Base-by-base conservation (phyloP, 2,113 vertebrate genomes). In the Dipodomys stephensi region DNA sequence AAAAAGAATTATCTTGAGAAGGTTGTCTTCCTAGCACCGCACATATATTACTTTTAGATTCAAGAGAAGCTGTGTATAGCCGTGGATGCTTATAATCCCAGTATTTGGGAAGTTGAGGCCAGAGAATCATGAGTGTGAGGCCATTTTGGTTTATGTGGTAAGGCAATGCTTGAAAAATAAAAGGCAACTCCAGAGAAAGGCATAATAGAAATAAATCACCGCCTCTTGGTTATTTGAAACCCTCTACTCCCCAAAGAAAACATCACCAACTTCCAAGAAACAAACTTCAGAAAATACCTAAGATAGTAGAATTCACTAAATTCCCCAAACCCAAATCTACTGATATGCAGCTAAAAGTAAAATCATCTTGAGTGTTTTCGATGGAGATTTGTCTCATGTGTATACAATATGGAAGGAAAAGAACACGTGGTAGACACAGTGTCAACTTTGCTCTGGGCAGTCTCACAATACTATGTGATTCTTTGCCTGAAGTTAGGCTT, bases 41-140 rank as follows among this genome's bases (percentile, higher is more conserved):
- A 18, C 46, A 93, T 85, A 87, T 35, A 71, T 82, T 92, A 81
- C 91, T 83, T 95, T 94, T 60, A 95, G 77, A 81, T 46, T 9
- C 25, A 67, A 67, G 65, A 64, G 62, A 64, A 64, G 20, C 62
- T 25, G 62, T 20, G 62, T 9, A 19, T 62, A 22, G 62, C 4
- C 4, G 22, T 64, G 22, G 20, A 64, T 64, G 62, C 23, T 25
- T 64, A 25, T 64, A 64, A 64, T 25, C 20, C 62, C 62, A 64
- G 22, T 7, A 64, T 25, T 64, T 23, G 62, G 19, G 22, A 25
- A 25, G 62, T 25, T 64, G 22, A 23, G 22, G 62, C 62, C 23
- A 4, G 62, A 23, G 62, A 25, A 64, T 64, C 62, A 64, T 64
- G 20, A 23, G 62, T 25, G 19, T 64, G 62, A 64, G 62, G 62